phyloP scores from a whole-genome alignment of 2,888 invertebrate species.

The Clusia tigrina region DNA sequence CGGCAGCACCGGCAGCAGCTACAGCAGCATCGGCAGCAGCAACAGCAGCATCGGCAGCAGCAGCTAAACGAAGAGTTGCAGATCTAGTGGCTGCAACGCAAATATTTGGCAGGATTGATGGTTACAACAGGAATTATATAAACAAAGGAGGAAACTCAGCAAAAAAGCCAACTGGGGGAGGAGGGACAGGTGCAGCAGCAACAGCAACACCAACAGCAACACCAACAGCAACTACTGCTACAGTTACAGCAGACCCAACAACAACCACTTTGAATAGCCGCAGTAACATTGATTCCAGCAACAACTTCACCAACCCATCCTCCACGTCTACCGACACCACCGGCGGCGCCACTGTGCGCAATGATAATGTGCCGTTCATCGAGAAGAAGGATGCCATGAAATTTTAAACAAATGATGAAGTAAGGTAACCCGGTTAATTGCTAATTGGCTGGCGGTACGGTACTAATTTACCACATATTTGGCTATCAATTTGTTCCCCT shows the following conservation, averaged over 20 bases:
- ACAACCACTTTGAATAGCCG: too few relatives aligned
- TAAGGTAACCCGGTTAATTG: too few relatives aligned
- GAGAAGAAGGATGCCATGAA: too few relatives aligned
- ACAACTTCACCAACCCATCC: background rate
- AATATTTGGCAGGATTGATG: conserved; percentile 38
- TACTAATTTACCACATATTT: too few relatives aligned
- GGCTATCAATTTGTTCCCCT: too few relatives aligned
- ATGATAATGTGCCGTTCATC: too few relatives aligned
- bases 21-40: conserved; percentile 10
- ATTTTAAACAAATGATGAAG: too few relatives aligned
- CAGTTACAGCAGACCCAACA: background rate
- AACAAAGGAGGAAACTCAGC: background rate
- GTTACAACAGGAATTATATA: conserved; percentile 13
- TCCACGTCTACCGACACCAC: too few relatives aligned
- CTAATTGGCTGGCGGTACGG: too few relatives aligned
- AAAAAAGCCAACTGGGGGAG: too few relatives aligned
- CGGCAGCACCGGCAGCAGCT: conserved; percentile 27
- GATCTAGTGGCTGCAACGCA: background rate
- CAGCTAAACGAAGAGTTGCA: background rate
- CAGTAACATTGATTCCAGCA: too few relatives aligned
- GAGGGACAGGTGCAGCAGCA: background rate
- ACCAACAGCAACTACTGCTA: background rate
- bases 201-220: background rate
- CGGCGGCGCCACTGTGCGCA: too few relatives aligned
- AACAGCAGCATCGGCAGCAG: conserved; percentile 25